Conservation (phyloP, 1,140 invertebrate species). For the Apis florea region DNA sequence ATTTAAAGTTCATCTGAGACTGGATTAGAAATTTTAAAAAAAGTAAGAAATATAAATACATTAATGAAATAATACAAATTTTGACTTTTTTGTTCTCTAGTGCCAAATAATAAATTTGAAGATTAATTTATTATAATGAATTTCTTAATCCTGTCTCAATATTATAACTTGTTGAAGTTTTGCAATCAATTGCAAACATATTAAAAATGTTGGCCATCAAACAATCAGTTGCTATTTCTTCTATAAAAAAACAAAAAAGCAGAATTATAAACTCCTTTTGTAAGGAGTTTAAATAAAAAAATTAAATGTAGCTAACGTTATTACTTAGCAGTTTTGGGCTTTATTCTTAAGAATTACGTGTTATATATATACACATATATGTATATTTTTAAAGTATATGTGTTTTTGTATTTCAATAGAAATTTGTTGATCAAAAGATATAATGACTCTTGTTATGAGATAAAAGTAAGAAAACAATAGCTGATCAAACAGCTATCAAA, state of each 20-base stretch:
- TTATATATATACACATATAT: background rate
- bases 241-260: background rate
- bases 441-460: background rate
- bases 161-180: background rate
- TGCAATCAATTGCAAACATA: background rate
- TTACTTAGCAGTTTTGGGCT: conserved; percentile 1
- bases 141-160: conserved; percentile 28
- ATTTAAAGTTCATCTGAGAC: background rate
- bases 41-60: background rate
- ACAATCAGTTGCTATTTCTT: background rate
- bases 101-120: conserved; percentile 1
- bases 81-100: background rate
- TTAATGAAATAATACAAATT: background rate
- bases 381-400: conserved; percentile 23
- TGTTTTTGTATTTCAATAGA: conserved; percentile 24
- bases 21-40: conserved; percentile 12
- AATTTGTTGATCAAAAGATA: conserved; percentile 19
- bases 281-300: conserved; percentile 6
- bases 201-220: background rate
- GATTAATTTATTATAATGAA: background rate
- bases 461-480: background rate
- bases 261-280: conserved; percentile 4
- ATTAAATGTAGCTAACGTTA: conserved; percentile 10
- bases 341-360: conserved; percentile 25
- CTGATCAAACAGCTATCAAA: background rate